Conservation (phyloP, 2,797 vertebrate genomes). For the Sebastolobus alascanus region DNA sequence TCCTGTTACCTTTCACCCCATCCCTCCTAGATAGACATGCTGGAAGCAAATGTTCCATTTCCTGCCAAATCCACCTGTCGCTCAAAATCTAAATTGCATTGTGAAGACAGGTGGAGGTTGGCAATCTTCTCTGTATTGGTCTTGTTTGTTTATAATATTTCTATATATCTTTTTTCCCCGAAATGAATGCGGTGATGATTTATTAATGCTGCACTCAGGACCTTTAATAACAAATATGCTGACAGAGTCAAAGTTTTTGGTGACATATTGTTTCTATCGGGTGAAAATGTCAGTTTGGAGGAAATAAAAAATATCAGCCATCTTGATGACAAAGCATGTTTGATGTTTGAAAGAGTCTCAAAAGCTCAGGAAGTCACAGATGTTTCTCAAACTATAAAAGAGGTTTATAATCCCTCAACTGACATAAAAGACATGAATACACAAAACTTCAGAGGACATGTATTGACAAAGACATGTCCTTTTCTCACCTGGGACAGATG, state of each 20-base stretch:
- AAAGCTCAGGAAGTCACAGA: slow-evolving; percentile 13
- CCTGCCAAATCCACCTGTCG: slow-evolving; percentile 1
- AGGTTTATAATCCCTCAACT: slow-evolving; percentile 18
- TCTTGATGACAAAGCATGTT: slow-evolving; percentile 56
- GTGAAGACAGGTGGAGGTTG: not conserved
- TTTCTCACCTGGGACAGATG: slow-evolving; percentile 93
- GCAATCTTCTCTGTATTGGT: slow-evolving; percentile 11
- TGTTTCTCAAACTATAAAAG: not conserved
- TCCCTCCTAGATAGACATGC: slow-evolving; percentile 5
- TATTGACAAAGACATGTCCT: not conserved
- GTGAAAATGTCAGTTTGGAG: slow-evolving; percentile 53
- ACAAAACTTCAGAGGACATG: not conserved
- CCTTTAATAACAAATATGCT: slow-evolving; percentile 62
- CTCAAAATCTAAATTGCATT: slow-evolving; percentile 1
- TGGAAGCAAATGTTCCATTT: slow-evolving; percentile 23
- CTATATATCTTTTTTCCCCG: not conserved
- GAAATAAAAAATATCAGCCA: slow-evolving; percentile 46
- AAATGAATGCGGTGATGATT: slow-evolving; percentile 36
- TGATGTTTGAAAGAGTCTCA: not conserved
- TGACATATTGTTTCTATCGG: slow-evolving; percentile 39
- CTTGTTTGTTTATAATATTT: slow-evolving; percentile 15
- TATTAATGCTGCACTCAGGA: slow-evolving; percentile 49
- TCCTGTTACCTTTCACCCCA: not conserved
- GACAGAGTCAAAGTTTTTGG: slow-evolving; percentile 36
- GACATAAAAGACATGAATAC: not conserved